phyloP scores from a whole-genome alignment of 2,797 vertebrate genomes.

The Sebastes flavidus region DNA sequence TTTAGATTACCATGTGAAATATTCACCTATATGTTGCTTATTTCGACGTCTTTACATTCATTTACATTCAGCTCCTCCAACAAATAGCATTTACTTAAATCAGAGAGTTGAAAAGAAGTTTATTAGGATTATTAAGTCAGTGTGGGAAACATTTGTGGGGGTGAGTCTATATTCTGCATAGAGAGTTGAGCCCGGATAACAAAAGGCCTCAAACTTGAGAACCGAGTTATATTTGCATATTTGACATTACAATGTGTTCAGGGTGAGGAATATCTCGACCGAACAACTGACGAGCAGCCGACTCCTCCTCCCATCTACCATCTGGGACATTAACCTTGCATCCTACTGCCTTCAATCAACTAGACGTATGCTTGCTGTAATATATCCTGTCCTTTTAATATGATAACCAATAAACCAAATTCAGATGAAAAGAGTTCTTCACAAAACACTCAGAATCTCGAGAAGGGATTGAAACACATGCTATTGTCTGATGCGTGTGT shows the following conservation, averaged over 20 bases:
- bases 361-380: neutral
- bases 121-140: neutral
- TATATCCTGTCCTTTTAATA: neutral
- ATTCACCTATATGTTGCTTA: neutral
- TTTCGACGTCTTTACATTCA: neutral
- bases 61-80: neutral
- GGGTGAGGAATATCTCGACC: constrained; percentile 19
- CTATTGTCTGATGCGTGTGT: neutral
- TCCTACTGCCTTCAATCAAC: constrained; percentile 2
- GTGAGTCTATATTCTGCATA: neutral
- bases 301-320: constrained; percentile 46
- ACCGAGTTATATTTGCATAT: constrained; percentile 37
- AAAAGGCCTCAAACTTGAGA: constrained; percentile 2
- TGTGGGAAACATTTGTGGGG: neutral
- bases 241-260: constrained; percentile 39
- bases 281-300: constrained; percentile 56
- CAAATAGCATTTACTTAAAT: neutral
- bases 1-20: neutral
- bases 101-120: neutral
- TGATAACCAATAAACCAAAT: neutral
- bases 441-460: neutral
- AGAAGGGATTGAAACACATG: neutral
- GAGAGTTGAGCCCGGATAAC: neutral
- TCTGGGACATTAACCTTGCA: constrained; percentile 47
- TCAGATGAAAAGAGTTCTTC: neutral